These are phyloP conservation scores for Pedicia rivosa DNA, from an alignment of 2,888 invertebrate genomes.

Conservation along the genomic window DNA sequence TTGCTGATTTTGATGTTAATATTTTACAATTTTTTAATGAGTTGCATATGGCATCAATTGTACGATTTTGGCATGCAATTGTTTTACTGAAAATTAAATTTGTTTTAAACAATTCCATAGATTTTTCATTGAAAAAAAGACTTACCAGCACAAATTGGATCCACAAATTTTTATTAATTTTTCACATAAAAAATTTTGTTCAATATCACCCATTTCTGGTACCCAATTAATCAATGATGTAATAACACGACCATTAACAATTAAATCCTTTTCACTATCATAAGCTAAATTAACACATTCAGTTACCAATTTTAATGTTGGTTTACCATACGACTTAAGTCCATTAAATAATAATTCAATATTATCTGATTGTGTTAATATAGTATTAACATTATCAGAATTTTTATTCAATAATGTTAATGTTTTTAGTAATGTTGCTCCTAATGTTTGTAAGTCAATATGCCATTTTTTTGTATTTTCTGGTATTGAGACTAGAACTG, in stretches of 20 bases:
- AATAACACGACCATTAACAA: slow-evolving; percentile 33
- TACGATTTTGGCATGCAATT: slow-evolving; percentile 34
- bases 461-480: slow-evolving; percentile 24
- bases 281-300: slow-evolving; percentile 33
- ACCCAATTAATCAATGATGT: slow-evolving; percentile 35
- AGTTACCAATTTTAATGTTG: slow-evolving; percentile 30
- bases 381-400: slow-evolving; percentile 17
- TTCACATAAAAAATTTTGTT: slow-evolving; percentile 29
- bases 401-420: slow-evolving; percentile 21
- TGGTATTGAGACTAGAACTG: slow-evolving; percentile 26
- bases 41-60: slow-evolving; percentile 32
- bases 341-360: slow-evolving; percentile 23
- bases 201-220: slow-evolving; percentile 28
- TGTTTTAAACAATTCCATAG: slow-evolving; percentile 5
- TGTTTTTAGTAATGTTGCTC: slow-evolving; percentile 22
- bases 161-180: slow-evolving; percentile 32
- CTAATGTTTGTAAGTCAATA: slow-evolving; percentile 20
- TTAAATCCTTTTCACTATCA: slow-evolving; percentile 18
- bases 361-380: slow-evolving; percentile 19
- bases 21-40: slow-evolving; percentile 29
- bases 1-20: slow-evolving; percentile 30
- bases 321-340: slow-evolving; percentile 29
- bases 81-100: slow-evolving; percentile 31
- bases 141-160: slow-evolving; percentile 30
- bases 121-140: slow-evolving; percentile 6